phyloP scores from a whole-genome alignment of 2,797 vertebrate genomes.

The Enteromius argenteus region DNA sequence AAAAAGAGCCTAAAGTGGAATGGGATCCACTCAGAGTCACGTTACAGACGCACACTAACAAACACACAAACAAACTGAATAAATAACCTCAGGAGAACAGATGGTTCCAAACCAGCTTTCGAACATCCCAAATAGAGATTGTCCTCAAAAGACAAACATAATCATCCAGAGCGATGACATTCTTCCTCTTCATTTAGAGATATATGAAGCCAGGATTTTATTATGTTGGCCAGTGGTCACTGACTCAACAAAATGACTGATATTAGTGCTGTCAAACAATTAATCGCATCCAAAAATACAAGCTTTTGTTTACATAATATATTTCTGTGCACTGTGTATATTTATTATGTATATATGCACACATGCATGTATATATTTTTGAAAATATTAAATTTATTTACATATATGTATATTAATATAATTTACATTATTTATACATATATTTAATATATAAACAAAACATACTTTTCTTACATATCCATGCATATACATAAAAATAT shows the following conservation, averaged over 20 bases:
- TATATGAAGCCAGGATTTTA: neutral
- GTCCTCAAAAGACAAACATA: constrained; percentile 13
- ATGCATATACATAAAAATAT: too few species aligned
- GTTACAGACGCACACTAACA: constrained; percentile 10
- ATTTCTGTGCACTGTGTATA: too few species aligned
- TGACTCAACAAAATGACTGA: neutral
- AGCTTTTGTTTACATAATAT: too few species aligned
- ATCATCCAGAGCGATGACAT: constrained; percentile 1
- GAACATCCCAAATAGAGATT: constrained; percentile 4
- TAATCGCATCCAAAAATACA: too few species aligned
- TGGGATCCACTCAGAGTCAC: neutral
- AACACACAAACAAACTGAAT: constrained; percentile 21
- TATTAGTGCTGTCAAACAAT: neutral
- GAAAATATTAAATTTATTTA: too few species aligned
- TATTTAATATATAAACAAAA: too few species aligned
- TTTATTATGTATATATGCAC: too few species aligned
- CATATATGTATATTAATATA: too few species aligned
- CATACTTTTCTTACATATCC: too few species aligned
- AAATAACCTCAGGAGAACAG: constrained; percentile 33
- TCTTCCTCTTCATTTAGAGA: neutral
- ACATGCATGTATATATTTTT: too few species aligned
- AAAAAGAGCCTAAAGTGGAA: neutral
- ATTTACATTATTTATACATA: too few species aligned
- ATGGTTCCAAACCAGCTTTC: constrained; percentile 22
- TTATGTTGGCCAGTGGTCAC: constrained; percentile 10